These are phyloP conservation scores for Sciurus vulgaris DNA, from an alignment of 2,797 vertebrate genomes.

Conservation along the genomic window DNA sequence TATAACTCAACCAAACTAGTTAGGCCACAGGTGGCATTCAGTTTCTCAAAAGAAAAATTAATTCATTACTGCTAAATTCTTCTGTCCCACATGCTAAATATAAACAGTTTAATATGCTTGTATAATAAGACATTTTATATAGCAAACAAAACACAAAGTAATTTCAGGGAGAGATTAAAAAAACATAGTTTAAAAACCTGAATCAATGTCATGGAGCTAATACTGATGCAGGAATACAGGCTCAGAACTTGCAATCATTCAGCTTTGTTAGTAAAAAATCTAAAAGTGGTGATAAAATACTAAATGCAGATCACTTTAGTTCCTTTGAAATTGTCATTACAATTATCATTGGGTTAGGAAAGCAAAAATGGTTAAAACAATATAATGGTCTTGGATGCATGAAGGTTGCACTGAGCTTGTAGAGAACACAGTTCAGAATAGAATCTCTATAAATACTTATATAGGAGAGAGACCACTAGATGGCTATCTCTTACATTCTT, in stretches of 20 bases:
- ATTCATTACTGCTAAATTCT: not conserved
- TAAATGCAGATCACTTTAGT: not conserved
- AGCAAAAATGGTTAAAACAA: constrained; percentile 6
- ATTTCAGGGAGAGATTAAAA: not conserved
- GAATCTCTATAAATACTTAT: not conserved
- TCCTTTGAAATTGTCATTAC: constrained; percentile 21
- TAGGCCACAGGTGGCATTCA: constrained; percentile 43
- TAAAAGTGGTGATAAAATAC: not conserved
- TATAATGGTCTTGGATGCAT: not conserved
- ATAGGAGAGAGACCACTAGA: not conserved
- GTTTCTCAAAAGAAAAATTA: constrained; percentile 38
- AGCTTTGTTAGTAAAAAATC: constrained; percentile 6
- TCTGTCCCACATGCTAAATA: not conserved
- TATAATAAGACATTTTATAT: constrained; percentile 8
- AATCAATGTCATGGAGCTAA: not conserved
- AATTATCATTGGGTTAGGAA: not conserved
- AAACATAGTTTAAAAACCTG: constrained; percentile 7
- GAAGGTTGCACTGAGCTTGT: not conserved
- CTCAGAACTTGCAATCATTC: not conserved
- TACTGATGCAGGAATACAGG: not conserved
- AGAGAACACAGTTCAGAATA: not conserved
- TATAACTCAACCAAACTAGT: constrained; percentile 75
- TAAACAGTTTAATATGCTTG: constrained; percentile 1
- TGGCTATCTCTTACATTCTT: not conserved
- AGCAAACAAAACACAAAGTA: constrained; percentile 27